phyloP scores from a whole-genome alignment of 2,888 invertebrate genomes.

The Parnassius orleans region DNA sequence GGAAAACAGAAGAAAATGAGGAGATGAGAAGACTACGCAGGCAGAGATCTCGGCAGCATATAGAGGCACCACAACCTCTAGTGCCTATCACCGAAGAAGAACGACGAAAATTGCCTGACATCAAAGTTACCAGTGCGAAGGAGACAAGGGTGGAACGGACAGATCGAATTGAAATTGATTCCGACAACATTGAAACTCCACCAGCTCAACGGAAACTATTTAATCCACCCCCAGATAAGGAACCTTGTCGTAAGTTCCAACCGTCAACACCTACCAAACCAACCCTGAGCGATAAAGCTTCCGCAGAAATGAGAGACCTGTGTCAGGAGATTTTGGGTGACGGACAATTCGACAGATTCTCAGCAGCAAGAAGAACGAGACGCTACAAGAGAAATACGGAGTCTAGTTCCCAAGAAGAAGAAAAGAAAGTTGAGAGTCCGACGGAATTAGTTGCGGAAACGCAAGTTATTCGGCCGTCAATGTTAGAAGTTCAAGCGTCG shows the following conservation, averaged over 20 bases:
- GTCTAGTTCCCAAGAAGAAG: slow-evolving; percentile 80
- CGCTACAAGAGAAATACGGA: slow-evolving; percentile 87
- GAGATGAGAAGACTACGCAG: slow-evolving; percentile 81
- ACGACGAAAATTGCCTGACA: slow-evolving; percentile 77
- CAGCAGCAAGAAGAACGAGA: slow-evolving; percentile 89
- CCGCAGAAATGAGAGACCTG: slow-evolving; percentile 66
- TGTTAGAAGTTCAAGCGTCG: slow-evolving; percentile 76
- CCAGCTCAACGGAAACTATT: slow-evolving; percentile 88
- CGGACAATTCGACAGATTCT: slow-evolving; percentile 92
- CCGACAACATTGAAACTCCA: slow-evolving; percentile 94
- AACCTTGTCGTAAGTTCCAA: slow-evolving; percentile 80
- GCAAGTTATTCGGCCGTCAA: slow-evolving; percentile 74
- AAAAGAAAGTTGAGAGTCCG: slow-evolving; percentile 68
- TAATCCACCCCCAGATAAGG: slow-evolving; percentile 83
- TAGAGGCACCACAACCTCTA: slow-evolving; percentile 62
- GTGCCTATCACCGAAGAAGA: slow-evolving; percentile 84
- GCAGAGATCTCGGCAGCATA: slow-evolving; percentile 79
- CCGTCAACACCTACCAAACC: slow-evolving; percentile 47
- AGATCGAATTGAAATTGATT: slow-evolving; percentile 91
- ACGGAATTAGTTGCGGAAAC: slow-evolving; percentile 77
- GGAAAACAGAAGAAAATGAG: slow-evolving; percentile 86
- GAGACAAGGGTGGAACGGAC: slow-evolving; percentile 48
- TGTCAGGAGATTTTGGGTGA: slow-evolving; percentile 83
- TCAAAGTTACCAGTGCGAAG: slow-evolving; percentile 56
- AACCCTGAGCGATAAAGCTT: slow-evolving; percentile 52